These are phyloP conservation scores for Scolopax bukidnonensis DNA, from an alignment of 2,797 vertebrate species.

Conservation along the genomic window DNA sequence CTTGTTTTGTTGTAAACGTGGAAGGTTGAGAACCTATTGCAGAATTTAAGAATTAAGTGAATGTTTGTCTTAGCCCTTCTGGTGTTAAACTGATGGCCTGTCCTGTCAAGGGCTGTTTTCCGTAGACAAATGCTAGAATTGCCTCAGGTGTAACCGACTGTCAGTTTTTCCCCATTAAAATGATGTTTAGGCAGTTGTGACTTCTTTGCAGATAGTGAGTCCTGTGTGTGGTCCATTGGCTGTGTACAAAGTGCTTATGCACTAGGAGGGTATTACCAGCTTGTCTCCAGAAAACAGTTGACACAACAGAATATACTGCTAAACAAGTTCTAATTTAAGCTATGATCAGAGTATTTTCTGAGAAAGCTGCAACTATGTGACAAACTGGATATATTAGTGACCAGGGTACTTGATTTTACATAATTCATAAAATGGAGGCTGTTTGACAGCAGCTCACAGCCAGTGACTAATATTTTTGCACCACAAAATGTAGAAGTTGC, in stretches of 20 bases:
- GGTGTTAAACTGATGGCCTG: background rate
- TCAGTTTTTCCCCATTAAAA: background rate
- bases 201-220: background rate
- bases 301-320: background rate
- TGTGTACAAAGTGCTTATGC: background rate
- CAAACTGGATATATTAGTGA: background rate
- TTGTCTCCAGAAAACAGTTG: background rate
- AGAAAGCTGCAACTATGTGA: background rate
- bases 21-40: background rate
- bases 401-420: background rate
- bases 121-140: background rate
- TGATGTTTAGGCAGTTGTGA: background rate
- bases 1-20: background rate
- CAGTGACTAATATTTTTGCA: background rate
- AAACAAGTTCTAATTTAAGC: background rate
- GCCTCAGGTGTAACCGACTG: background rate
- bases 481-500: background rate
- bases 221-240: background rate
- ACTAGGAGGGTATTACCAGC: background rate
- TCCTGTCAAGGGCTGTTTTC: background rate
- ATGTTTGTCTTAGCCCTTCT: background rate
- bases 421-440: background rate
- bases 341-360: background rate
- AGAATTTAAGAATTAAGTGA: background rate
- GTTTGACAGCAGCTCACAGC: background rate